A percentile compares a stretch with the other conserved stretches of the same genome.
Conservation (phyloP, 2,797 vertebrate species). For the Clarias laeviceps region DNA sequence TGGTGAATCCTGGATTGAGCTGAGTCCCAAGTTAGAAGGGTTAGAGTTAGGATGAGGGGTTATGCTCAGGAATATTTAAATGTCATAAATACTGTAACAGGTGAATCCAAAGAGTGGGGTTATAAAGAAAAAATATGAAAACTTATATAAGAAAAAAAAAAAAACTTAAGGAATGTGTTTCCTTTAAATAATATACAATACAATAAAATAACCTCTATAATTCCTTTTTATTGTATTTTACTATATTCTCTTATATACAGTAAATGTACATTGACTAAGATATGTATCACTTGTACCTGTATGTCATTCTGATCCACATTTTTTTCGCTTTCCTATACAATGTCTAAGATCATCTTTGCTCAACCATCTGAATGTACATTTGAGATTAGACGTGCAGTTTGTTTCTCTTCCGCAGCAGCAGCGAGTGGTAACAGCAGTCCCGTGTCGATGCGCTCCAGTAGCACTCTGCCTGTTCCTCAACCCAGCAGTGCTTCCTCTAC, state of each 20-base stretch:
- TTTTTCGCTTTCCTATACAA: not conserved
- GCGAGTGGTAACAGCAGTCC: constrained; percentile 81
- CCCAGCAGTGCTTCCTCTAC: constrained; percentile 83
- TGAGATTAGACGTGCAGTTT: not conserved
- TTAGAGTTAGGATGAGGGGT: too few species aligned
- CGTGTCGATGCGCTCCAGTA: constrained; percentile 81
- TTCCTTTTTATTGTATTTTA: not conserved
- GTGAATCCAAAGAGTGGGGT: too few species aligned
- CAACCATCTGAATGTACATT: not conserved
- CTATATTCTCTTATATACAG: not conserved
- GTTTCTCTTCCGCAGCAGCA: constrained; percentile 29
- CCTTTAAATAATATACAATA: too few species aligned
- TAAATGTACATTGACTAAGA: not conserved
- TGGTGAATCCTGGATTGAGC: too few species aligned
- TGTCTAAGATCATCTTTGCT: not conserved
- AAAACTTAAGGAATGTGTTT: too few species aligned
- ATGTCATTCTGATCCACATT: not conserved
- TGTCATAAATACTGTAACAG: too few species aligned
- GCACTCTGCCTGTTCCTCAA: constrained; percentile 82
- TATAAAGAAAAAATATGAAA: too few species aligned
- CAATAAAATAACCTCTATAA: too few species aligned
- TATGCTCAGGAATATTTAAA: too few species aligned
- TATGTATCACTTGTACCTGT: not conserved
- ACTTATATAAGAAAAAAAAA: too few species aligned
- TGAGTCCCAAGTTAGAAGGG: too few species aligned